These are phyloP conservation scores for Lysandra coridon DNA, from an alignment of 2,888 invertebrate species.

Conservation along the genomic window DNA sequence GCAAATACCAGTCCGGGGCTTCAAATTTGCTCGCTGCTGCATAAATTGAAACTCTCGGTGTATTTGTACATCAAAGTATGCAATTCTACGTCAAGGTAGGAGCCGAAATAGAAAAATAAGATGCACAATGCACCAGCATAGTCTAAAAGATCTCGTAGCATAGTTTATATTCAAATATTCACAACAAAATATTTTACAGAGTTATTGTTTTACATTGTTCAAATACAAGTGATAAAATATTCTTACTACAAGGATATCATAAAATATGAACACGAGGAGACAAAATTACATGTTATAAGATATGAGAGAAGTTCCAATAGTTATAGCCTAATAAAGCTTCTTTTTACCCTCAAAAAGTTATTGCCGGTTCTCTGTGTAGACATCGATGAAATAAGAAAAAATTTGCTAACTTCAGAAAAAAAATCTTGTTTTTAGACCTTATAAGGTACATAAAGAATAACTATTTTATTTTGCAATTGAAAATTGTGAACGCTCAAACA, in stretches of 20 bases:
- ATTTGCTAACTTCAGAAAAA: background rate
- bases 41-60: constrained; percentile 18
- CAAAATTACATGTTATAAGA: constrained; percentile 3
- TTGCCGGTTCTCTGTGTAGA: background rate
- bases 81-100: constrained; percentile 4
- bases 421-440: background rate
- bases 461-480: background rate
- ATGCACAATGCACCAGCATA: background rate
- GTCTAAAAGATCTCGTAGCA: background rate
- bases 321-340: constrained; percentile 34
- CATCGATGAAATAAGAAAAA: background rate
- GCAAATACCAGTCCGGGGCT: background rate
- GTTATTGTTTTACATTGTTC: background rate
- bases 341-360: constrained; percentile 31
- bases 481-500: background rate
- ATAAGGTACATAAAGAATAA: background rate
- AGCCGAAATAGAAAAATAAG: background rate
- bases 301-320: background rate
- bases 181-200: background rate
- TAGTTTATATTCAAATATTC: background rate
- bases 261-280: constrained; percentile 5
- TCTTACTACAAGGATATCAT: background rate
- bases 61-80: constrained; percentile 15
- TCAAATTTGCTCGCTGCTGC: constrained; percentile 8
- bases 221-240: background rate